phyloP scores from a whole-genome alignment of 2,797 vertebrate genomes.

The Gastrophryne carolinensis region DNA sequence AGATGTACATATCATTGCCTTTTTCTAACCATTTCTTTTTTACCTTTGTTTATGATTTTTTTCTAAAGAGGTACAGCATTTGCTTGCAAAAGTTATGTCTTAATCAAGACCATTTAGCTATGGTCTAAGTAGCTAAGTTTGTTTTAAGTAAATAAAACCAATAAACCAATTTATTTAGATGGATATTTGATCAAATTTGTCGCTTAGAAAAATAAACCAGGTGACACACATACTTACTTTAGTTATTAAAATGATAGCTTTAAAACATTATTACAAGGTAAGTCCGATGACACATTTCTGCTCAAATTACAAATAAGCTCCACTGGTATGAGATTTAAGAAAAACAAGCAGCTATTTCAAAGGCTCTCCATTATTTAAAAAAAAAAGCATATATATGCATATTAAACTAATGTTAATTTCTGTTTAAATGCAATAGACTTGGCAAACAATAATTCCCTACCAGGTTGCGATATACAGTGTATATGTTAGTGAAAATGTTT shows the following conservation, averaged over 20 bases:
- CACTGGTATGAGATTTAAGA: slow-evolving; percentile 8
- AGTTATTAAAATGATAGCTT: slow-evolving; percentile 21
- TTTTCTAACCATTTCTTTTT: too few relatives aligned
- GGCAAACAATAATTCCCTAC: too few relatives aligned
- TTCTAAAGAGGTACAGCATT: not conserved
- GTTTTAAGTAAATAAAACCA: slow-evolving; percentile 3
- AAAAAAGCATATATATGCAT: not conserved
- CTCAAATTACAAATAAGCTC: slow-evolving; percentile 13
- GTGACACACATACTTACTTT: not conserved
- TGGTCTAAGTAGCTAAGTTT: not conserved
- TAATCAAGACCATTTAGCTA: not conserved
- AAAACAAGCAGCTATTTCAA: slow-evolving; percentile 18
- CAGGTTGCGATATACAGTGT: too few relatives aligned
- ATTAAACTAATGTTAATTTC: not conserved
- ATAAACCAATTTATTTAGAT: slow-evolving; percentile 19
- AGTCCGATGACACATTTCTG: slow-evolving; percentile 10
- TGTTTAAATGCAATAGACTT: not conserved
- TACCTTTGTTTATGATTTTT: too few relatives aligned
- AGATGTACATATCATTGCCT: too few relatives aligned
- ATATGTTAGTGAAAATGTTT: too few relatives aligned
- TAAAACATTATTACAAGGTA: slow-evolving; percentile 17
- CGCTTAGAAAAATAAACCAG: slow-evolving; percentile 29
- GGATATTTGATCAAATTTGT: slow-evolving; percentile 1
- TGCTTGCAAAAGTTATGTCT: not conserved
- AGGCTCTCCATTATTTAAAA: not conserved